Percentiles rank a stretch among this genome's conserved stretches.
phyloP scores from a whole-genome alignment of 1,140 invertebrate species.

The Drosophila sulfurigaster region DNA sequence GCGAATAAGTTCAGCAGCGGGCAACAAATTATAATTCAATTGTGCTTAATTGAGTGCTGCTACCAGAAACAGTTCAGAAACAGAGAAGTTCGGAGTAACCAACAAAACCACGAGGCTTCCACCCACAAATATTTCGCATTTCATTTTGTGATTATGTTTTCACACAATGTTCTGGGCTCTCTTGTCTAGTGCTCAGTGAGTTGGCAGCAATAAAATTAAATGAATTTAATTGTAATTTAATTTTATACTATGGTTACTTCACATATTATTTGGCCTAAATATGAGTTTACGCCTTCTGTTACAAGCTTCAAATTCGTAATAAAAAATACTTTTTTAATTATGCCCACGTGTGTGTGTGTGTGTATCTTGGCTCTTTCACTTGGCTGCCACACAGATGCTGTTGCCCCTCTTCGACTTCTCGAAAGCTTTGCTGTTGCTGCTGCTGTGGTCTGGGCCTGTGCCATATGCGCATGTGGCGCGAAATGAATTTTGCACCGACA shows the following conservation, averaged over 20 bases:
- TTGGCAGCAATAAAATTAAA: conserved; percentile 62
- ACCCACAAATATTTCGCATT: conserved; percentile 50
- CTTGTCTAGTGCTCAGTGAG: neutral
- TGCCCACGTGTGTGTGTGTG: conserved; percentile 41
- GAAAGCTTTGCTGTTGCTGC: neutral
- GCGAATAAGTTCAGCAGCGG: conserved; percentile 18
- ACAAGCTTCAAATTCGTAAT: conserved; percentile 7
- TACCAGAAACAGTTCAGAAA: neutral
- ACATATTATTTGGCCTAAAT: conserved; percentile 71
- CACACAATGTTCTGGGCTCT: conserved; percentile 21
- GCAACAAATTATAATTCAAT: conserved; percentile 73
- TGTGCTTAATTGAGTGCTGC: conserved; percentile 72
- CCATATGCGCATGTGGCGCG: conserved; percentile 78
- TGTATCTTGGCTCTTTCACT: conserved; percentile 54
- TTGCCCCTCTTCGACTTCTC: neutral
- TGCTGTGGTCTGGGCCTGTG: conserved; percentile 67
- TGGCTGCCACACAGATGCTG: conserved; percentile 42
- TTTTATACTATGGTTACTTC: conserved; percentile 52
- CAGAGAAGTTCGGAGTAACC: conserved; percentile 24
- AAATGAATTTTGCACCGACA: conserved; percentile 70
- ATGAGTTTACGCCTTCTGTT: conserved; percentile 13
- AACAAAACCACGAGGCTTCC: conserved; percentile 47
- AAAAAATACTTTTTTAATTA: conserved; percentile 77
- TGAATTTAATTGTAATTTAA: conserved; percentile 77
- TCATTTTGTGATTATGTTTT: conserved; percentile 68